These are phyloP conservation scores for Lanius ludovicianus DNA, from an alignment of 2,113 vertebrate species.

Conservation along the genomic window DNA sequence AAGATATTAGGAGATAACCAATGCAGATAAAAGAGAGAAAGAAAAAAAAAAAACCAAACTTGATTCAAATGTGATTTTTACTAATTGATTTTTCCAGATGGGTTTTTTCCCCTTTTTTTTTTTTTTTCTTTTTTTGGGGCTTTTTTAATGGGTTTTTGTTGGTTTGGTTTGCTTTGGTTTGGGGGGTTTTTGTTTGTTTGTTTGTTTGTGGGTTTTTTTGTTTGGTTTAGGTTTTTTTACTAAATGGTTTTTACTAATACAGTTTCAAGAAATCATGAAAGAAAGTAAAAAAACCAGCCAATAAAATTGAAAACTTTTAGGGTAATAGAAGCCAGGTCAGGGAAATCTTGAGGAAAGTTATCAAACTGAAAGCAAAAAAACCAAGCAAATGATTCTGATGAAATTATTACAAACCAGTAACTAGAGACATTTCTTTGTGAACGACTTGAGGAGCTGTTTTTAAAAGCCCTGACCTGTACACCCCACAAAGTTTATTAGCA, in stretches of 20 bases:
- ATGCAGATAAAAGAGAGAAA: not conserved
- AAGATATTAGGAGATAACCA: not conserved
- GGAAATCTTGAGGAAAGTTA: not conserved
- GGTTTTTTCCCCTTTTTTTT: not conserved
- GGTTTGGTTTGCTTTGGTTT: not conserved
- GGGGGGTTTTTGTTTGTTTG: not conserved
- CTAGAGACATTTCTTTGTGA: not conserved
- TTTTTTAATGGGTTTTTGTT: too few relatives aligned
- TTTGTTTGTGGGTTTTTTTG: not conserved
- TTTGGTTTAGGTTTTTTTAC: not conserved
- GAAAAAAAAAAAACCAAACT: not conserved
- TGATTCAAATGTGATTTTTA: not conserved
- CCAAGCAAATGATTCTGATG: not conserved
- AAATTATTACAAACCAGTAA: not conserved
- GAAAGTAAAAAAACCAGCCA: not conserved
- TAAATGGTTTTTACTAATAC: not conserved
- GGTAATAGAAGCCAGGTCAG: not conserved
- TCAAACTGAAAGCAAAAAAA: not conserved
- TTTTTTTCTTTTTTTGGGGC: too few relatives aligned
- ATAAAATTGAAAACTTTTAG: not conserved
- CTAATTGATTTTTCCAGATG: not conserved
- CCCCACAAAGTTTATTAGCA: not conserved
- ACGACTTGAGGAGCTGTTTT: not conserved
- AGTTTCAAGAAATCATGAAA: not conserved
- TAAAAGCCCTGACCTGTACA: not conserved